These are phyloP conservation scores for Buceros bicornis DNA, from an alignment of 2,797 vertebrate species.

Conservation along the genomic window DNA sequence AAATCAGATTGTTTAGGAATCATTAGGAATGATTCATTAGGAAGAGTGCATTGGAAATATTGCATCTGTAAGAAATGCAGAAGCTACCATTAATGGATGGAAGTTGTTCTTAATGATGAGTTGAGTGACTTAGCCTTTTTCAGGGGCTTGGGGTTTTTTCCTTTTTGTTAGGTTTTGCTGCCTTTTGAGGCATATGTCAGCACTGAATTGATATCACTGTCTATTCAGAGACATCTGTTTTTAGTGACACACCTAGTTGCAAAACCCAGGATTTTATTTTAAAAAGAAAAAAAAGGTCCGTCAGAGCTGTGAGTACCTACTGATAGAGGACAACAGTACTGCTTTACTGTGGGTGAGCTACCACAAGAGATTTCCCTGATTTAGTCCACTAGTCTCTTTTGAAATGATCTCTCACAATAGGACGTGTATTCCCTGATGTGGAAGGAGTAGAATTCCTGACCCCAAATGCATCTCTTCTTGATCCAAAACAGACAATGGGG, in stretches of 20 bases:
- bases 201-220: background rate
- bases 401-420: background rate
- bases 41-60: background rate
- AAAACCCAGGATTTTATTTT: background rate
- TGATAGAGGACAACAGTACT: background rate
- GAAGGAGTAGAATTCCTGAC: background rate
- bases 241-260: background rate
- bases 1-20: background rate
- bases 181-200: background rate
- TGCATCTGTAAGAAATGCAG: background rate
- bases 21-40: background rate
- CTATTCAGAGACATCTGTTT: background rate
- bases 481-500: background rate
- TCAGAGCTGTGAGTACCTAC: background rate
- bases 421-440: background rate
- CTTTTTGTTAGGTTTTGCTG: background rate
- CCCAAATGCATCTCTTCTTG: background rate
- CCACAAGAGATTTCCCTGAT: background rate
- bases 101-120: background rate
- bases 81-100: background rate
- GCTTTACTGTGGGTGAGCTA: background rate
- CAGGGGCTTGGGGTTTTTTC: background rate
- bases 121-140: background rate
- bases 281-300: background rate
- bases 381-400: background rate